These are phyloP conservation scores for Acanthoscelides obtectus DNA, from an alignment of 2,888 invertebrate genomes.

Conservation along the genomic window DNA sequence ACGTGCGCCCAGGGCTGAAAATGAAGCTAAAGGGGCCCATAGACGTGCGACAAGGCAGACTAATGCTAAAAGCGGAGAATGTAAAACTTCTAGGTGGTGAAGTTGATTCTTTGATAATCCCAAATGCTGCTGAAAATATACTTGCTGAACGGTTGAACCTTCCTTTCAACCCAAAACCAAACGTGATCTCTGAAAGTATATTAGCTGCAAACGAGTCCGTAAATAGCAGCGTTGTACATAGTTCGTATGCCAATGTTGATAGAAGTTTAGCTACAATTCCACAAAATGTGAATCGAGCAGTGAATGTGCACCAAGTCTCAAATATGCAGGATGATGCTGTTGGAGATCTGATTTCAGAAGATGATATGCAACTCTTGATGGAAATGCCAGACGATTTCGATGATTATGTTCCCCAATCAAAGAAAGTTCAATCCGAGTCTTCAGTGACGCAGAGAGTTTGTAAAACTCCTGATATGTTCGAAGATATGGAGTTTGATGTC, in stretches of 20 bases:
- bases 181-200: slow-evolving; percentile 27
- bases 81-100: slow-evolving; percentile 68
- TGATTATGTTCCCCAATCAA: slow-evolving; percentile 1
- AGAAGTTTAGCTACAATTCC: slow-evolving; percentile 2
- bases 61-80: slow-evolving; percentile 59
- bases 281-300: not conserved
- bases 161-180: slow-evolving; percentile 50
- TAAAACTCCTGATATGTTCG: slow-evolving; percentile 30
- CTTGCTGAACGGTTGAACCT: slow-evolving; percentile 56
- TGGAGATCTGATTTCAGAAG: slow-evolving; percentile 8
- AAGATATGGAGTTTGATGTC: slow-evolving; percentile 28
- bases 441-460: slow-evolving; percentile 5
- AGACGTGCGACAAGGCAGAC: slow-evolving; percentile 63
- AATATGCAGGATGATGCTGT: not conserved
- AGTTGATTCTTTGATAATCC: slow-evolving; percentile 57
- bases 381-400: slow-evolving; percentile 16
- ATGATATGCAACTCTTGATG: slow-evolving; percentile 16
- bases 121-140: slow-evolving; percentile 59
- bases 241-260: not conserved
- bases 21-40: slow-evolving; percentile 64
- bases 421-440: not conserved
- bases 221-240: not conserved
- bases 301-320: not conserved
- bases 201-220: not conserved
- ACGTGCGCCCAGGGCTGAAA: slow-evolving; percentile 60